Percentiles rank a stretch among this genome's conserved stretches.
Conservation (phyloP, 1,140 invertebrate genomes). For the Brachionus koreanus region DNA sequence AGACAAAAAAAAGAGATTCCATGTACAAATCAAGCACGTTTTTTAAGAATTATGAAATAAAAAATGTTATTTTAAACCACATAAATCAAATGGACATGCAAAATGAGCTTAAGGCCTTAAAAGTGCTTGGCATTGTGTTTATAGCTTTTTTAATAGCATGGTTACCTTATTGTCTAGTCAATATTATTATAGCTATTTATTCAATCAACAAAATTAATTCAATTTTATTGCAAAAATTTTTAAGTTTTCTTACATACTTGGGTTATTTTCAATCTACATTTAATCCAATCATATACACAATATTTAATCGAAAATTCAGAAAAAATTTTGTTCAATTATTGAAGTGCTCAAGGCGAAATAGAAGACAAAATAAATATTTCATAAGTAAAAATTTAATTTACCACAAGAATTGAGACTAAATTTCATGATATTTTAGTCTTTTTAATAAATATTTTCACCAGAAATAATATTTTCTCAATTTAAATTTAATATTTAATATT, state of each 20-base stretch:
- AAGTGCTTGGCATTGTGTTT: constrained; percentile 40
- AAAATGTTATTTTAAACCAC: constrained; percentile 16
- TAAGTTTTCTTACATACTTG: constrained; percentile 25
- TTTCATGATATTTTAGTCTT: background rate
- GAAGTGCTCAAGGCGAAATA: background rate
- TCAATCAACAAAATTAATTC: background rate
- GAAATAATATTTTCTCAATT: background rate
- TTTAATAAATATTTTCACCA: background rate
- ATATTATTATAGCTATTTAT: constrained; percentile 29
- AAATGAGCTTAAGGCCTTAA: constrained; percentile 25
- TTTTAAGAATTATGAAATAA: constrained; percentile 15
- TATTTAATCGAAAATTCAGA: constrained; percentile 40
- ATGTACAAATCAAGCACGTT: background rate
- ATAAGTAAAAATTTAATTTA: constrained; percentile 13
- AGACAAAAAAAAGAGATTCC: background rate
- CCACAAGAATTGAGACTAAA: background rate
- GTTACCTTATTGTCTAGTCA: constrained; percentile 33
- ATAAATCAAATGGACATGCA: constrained; percentile 30
- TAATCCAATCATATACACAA: constrained; percentile 41
- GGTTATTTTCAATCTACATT: constrained; percentile 42
- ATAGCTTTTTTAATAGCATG: constrained; percentile 41
- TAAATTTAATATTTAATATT: no score
- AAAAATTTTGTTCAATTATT: constrained; percentile 39
- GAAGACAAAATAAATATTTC: background rate
- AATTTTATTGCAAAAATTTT: background rate